Percentiles rank a stretch among this genome's conserved stretches.
Conservation (phyloP, 2,797 vertebrate species). For the Vipera latastei region DNA sequence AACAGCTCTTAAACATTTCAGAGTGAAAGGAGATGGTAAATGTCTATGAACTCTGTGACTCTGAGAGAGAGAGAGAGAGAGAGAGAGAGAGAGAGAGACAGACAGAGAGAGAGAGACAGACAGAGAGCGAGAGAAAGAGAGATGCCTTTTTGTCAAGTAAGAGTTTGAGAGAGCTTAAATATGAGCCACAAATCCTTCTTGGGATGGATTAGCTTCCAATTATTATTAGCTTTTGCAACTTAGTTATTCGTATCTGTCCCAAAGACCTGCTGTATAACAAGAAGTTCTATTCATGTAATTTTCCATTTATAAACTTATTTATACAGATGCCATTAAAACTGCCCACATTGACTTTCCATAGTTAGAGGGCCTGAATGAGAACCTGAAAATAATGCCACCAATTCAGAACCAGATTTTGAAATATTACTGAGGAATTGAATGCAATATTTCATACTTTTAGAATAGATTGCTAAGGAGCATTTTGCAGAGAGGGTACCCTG, state of each 20-base stretch:
- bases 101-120: no score
- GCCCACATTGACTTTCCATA: constrained; percentile 53
- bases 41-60: neutral
- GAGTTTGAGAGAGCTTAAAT: constrained; percentile 61
- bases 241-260: constrained; percentile 59
- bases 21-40: neutral
- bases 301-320: constrained; percentile 45
- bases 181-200: constrained; percentile 53
- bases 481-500: neutral
- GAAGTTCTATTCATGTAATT: constrained; percentile 65
- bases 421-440: neutral
- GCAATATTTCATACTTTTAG: neutral
- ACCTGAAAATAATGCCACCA: constrained; percentile 17
- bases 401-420: neutral
- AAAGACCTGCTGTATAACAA: constrained; percentile 61
- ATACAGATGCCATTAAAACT: constrained; percentile 45
- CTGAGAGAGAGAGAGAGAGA: neutral
- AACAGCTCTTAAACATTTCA: constrained; percentile 23
- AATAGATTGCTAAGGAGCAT: neutral
- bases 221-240: constrained; percentile 64
- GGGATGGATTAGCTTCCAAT: constrained; percentile 58
- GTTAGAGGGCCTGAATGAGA: constrained; percentile 55
- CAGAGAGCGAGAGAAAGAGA: no score
- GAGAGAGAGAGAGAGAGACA: no score
- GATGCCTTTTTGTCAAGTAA: constrained; percentile 38